phyloP scores from a whole-genome alignment of 1,140 invertebrate species.

The Acromyrmex heyeri region DNA sequence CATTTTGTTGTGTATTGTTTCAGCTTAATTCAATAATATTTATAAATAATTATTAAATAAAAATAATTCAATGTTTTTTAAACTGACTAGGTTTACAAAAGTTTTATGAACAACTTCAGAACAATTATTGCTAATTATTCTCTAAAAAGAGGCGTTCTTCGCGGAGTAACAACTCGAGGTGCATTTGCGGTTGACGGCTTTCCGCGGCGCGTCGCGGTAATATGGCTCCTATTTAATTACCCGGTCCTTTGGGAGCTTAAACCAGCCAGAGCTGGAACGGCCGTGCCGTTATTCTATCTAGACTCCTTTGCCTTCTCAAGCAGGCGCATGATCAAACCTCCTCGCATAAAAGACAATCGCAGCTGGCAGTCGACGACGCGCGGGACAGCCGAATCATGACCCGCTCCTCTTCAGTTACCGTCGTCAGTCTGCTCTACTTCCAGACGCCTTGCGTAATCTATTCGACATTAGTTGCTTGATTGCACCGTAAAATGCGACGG shows the following conservation, averaged over 20 bases:
- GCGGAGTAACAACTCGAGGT: slow-evolving; percentile 51
- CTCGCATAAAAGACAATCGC: slow-evolving; percentile 68
- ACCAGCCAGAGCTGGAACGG: slow-evolving; percentile 71
- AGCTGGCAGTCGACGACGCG: slow-evolving; percentile 46
- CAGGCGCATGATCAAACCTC: slow-evolving; percentile 65
- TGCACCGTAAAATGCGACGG: slow-evolving; percentile 75
- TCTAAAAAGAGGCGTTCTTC: neutral
- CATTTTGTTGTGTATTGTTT: neutral
- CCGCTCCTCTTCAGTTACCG: slow-evolving; percentile 2
- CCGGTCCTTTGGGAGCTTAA: slow-evolving; percentile 75
- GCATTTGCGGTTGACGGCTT: slow-evolving; percentile 63
- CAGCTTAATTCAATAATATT: neutral
- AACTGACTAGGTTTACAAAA: neutral
- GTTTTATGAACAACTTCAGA: neutral
- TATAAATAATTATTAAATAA: neutral
- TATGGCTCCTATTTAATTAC: slow-evolving; percentile 82
- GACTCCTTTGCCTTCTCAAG: slow-evolving; percentile 47
- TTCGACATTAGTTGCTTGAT: slow-evolving; percentile 77
- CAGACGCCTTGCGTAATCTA: slow-evolving; percentile 74
- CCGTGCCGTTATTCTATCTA: slow-evolving; percentile 46
- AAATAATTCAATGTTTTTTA: neutral
- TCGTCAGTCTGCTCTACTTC: slow-evolving; percentile 58
- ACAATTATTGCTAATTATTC: slow-evolving; percentile 41
- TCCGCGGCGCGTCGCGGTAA: slow-evolving; percentile 69
- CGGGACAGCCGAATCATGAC: slow-evolving; percentile 58